Base-by-base conservation (phyloP, 2,888 invertebrate species). In the Prosopocoilus inquinatus region DNA sequence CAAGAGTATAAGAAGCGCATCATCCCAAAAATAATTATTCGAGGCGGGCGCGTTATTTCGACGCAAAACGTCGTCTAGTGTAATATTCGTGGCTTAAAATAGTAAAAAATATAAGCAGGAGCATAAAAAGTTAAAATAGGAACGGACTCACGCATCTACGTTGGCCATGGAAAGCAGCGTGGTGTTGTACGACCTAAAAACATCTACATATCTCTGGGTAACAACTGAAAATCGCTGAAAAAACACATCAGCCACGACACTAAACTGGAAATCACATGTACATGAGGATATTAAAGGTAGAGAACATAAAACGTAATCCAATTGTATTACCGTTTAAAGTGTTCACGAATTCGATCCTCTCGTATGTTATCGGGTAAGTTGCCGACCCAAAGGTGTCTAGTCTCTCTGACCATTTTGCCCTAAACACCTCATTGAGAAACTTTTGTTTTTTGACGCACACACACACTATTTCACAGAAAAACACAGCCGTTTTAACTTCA, bases 391-490 rank as follows among this genome's bases (percentile, higher is more conserved):
- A 97, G 91, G 88, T 97, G 96, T 89, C 96, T 94, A 89, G 96
- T 96, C 94, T 96, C 96, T 91, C 96, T 96, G 90, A 97, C 96
- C 97, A 97, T 97, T 90, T 91, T 94, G 91, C 90, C 89, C 89
- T 89, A 84, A 87, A 88, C 89, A 89, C 91, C 90, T 90, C 91
- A 91, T 91, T 87, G 74, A 87, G 89, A 88, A 85, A 86, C 84
- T 82, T 81, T 83, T 75, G 82, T 82, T 83, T 83, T 82, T 60
- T 57, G 62, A 55, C 80, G 80, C 81, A 79, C 65, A 63, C 67
- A 63, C 64, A 62, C 60, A 73, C 73, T 72, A 71, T 72, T 71
- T 72, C 72, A 72, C 71, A 67, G 66, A 67, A 67, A 65, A 71
- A 69, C 73, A 72, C 71, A 70, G 71, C 71, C 72, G 72, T 68